Evolutionary conservation across 1,140 invertebrate species (phyloP), one percentile per base, ranked within the genome.

Genomic region (Zaprionus vittiger): DNA sequence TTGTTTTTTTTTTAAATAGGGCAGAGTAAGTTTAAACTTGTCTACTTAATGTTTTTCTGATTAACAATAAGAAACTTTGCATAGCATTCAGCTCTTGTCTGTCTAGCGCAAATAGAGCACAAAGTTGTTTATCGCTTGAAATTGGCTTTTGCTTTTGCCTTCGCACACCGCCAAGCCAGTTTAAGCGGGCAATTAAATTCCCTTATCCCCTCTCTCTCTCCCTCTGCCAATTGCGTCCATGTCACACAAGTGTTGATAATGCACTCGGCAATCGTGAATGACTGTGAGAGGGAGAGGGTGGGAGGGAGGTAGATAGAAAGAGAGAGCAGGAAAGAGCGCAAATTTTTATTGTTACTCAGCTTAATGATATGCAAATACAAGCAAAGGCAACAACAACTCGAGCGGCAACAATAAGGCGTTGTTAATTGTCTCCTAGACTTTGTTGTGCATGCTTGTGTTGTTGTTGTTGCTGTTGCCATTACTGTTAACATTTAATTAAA

Each of bases 321-420:
- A 38, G 22, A 24, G 52, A 17, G 34, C 60, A 7, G n/a, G 24
- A 41, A 64, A 59, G 62, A 71, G 70, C 57, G 59, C 75, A 56
- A 76, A 76, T 89, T 84, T 71, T 73, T 87, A 57, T 66, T 77
- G 73, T 83, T 78, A 71, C 69, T 69, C 26, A 54, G 67, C 79
- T 81, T 90, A 89, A 89, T 89, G 85, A 84, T 90, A 89, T 89
- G 84, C 84, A 90, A 89, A 89, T 84, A 89, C 78, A 90, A 37
- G 70, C 83, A 87, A 80, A 79, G 76, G 55, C 78, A 83, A 64
- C 52, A 41, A 49, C 34, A 56, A 65, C 61, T 55, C 20, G 14
- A 73, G 31, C 66, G 41, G 61, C 54, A 77, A 71, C 71, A 73
- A 67, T 61, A 73, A 63, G 63, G 60, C 56, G 26, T 26, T 62